These are phyloP conservation scores for Pollenia labialis DNA, from an alignment of 2,888 invertebrate genomes.

Conservation along the genomic window DNA sequence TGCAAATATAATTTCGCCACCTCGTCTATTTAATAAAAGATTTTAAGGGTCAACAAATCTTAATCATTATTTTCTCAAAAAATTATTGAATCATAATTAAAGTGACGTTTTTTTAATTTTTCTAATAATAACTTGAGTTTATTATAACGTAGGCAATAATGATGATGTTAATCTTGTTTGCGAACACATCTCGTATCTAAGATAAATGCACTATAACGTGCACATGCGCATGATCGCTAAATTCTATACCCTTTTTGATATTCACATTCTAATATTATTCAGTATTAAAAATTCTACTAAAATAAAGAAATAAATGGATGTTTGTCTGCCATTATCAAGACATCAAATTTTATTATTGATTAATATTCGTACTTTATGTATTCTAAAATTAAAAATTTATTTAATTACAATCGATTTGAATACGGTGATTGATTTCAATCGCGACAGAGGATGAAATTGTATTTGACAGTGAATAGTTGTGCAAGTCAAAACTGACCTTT, in stretches of 20 bases:
- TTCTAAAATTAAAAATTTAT: conserved; percentile 33
- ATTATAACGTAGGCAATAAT: conserved; percentile 19
- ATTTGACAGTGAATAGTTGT: conserved; percentile 14
- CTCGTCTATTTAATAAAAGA: neutral
- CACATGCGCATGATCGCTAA: neutral
- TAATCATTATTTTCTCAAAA: neutral
- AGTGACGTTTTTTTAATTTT: conserved; percentile 50
- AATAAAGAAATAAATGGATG: conserved; percentile 28
- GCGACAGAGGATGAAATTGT: conserved; percentile 15
- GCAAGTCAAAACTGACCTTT: conserved; percentile 33
- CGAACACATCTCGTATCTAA: neutral
- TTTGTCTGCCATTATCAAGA: conserved; percentile 47
- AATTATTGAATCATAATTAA: conserved; percentile 33
- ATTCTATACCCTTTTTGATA: neutral
- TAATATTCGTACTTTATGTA: conserved; percentile 8
- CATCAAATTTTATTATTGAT: conserved; percentile 33
- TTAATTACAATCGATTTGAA: conserved; percentile 52
- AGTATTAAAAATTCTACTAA: conserved; percentile 10
- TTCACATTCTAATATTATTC: neutral
- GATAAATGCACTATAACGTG: conserved; percentile 36
- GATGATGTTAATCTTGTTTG: conserved; percentile 22
- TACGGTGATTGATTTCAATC: conserved; percentile 56
- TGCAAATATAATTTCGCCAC: neutral
- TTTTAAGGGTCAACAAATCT: too few relatives aligned
- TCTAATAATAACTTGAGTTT: conserved; percentile 18